These are phyloP conservation scores for Dufourea novaeangliae DNA, from an alignment of 1,140 invertebrate genomes.

Conservation along the genomic window DNA sequence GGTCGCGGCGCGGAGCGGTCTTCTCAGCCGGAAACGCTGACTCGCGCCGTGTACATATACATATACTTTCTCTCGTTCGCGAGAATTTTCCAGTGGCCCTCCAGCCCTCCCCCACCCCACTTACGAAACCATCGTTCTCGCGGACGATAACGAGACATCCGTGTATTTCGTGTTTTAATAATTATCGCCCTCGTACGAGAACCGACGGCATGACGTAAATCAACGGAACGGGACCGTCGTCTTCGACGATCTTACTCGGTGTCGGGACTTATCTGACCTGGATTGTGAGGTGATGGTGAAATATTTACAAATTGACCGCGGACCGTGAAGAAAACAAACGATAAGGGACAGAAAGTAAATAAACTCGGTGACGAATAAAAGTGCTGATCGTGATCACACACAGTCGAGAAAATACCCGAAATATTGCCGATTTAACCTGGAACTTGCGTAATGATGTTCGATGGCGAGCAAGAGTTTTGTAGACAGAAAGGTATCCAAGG, in stretches of 20 bases:
- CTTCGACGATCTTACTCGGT: not conserved
- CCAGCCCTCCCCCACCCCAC: no score
- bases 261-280: not conserved
- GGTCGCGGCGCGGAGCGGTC: slow-evolving; percentile 44
- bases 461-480: no score
- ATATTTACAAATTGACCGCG: not conserved
- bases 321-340: not conserved
- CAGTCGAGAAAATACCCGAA: no score
- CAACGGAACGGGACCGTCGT: not conserved
- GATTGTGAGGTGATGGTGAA: not conserved
- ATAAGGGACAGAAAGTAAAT: not conserved
- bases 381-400: no score
- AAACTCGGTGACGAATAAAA: not conserved
- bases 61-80: not conserved
- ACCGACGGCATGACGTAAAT: slow-evolving; percentile 1
- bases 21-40: slow-evolving; percentile 56
- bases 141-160: not conserved
- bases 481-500: no score
- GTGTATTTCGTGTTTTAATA: not conserved
- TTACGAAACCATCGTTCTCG: not conserved
- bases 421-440: no score
- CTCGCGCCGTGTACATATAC: not conserved
- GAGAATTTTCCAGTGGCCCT: slow-evolving; percentile 11
- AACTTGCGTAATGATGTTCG: no score
- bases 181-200: not conserved